These are phyloP conservation scores for Tridacna crocea DNA, from an alignment of 2,888 invertebrate species.

Conservation along the genomic window DNA sequence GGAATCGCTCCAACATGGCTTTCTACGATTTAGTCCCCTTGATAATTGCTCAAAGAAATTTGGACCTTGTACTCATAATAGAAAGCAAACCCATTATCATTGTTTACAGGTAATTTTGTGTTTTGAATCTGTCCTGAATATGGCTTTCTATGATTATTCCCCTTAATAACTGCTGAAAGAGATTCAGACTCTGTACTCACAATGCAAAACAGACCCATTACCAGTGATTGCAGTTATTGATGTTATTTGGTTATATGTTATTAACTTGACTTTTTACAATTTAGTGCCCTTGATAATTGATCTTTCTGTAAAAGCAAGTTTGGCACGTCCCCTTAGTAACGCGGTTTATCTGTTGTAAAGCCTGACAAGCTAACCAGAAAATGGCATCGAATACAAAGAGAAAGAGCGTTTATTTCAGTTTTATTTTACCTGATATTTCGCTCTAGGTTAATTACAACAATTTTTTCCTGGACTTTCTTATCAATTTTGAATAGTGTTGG, in stretches of 20 bases:
- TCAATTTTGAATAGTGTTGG: too few species aligned
- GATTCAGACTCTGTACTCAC: conserved; percentile 92
- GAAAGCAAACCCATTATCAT: conserved; percentile 98
- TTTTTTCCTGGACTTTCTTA: too few species aligned
- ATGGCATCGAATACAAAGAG: too few species aligned
- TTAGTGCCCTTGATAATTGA: conserved; percentile 98
- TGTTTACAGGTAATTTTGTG: conserved; percentile 94
- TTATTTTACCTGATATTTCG: too few species aligned
- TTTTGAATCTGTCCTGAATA: too few species aligned
- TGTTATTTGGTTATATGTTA: too few species aligned
- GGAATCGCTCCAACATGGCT: conserved; percentile 97
- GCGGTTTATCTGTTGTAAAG: too few species aligned
- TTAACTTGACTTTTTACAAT: conserved; percentile 97
- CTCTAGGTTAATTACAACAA: too few species aligned
- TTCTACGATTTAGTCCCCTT: conserved; percentile 96
- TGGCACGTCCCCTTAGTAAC: too few species aligned
- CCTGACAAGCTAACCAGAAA: too few species aligned
- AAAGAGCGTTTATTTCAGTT: too few species aligned
- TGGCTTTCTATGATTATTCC: conserved; percentile 98
- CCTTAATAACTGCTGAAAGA: conserved; percentile 95
- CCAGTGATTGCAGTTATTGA: conserved; percentile 95
- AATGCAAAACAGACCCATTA: conserved; percentile 98
- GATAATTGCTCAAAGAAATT: conserved; percentile 97
- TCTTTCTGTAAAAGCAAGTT: too few species aligned
- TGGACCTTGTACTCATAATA: conserved; percentile 93